Base-by-base conservation (phyloP, 2,113 vertebrate genomes). In the Trogon melanurus region DNA sequence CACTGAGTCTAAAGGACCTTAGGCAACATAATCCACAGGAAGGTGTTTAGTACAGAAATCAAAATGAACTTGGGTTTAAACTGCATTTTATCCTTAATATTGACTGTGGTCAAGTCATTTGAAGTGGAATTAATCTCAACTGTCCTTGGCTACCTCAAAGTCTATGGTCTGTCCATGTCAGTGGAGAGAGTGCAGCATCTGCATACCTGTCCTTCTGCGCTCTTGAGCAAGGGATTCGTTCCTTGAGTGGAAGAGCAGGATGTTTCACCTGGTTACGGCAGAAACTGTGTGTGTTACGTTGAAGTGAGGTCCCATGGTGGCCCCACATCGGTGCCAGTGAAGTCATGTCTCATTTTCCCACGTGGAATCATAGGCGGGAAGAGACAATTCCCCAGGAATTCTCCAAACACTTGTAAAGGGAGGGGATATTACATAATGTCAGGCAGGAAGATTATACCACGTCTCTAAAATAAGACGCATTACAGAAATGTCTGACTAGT, bases 261-360 rank as follows among this genome's bases (percentile, higher is more conserved):
- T 61, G 36, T 81, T 88, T 79, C 56, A 74, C 72, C 69, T 38
- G 22, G 56, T 50, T 51, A 29, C 73, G 29, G 79, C 92, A 83
- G 83, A 81, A 88, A 56, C 26, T 61, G n/a, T n/a, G 29, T 22
- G 16, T 76, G 20, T 65, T 58, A 32, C 2, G 5, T 58, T 75
- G 57, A 34, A 64, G 26, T 44, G 56, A 69, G 71, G 53, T 18
- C 57, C 73, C 34, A 9, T 34, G 47, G 45, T 23, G 29, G 60
- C 73, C 61, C 72, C 80, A 71, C 9, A 50, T 15, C 47, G 27
- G 61, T 92, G 84, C 72, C 80, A 74, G 45, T 95, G 94, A 95
- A 93, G 76, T 97, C 85, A 81, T 75, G 89, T 95, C 93, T 95
- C 66, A 48, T 95, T 95, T 95, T 75, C 48, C 73, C 14, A 5